These are phyloP conservation scores for Pipistrellus pygmaeus DNA, from an alignment of 2,797 vertebrate genomes.

Conservation along the genomic window DNA sequence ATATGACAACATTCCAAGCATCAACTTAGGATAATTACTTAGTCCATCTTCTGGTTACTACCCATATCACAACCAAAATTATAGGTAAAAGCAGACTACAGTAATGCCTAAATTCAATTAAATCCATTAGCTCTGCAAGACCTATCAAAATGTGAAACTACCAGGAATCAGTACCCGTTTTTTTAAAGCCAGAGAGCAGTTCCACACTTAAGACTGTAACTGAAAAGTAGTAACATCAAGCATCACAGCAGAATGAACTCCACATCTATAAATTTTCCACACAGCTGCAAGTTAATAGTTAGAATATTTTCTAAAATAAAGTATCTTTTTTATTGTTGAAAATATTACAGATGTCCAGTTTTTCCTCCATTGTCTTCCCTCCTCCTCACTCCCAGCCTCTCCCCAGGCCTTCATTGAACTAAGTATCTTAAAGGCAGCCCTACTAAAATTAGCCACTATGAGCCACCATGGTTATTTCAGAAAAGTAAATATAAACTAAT, in stretches of 20 bases:
- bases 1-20: constrained; percentile 43
- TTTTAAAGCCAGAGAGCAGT: not conserved
- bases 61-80: constrained; percentile 29
- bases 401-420: too few species aligned
- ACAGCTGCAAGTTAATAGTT: constrained; percentile 23
- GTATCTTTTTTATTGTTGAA: too few species aligned
- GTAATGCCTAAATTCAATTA: constrained; percentile 46
- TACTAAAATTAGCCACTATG: constrained; percentile 51
- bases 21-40: not conserved
- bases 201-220: not conserved
- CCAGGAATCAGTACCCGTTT: not conserved
- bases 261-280: not conserved
- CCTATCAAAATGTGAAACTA: not conserved
- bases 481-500: constrained; percentile 60
- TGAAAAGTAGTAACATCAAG: not conserved
- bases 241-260: not conserved
- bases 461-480: constrained; percentile 27
- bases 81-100: constrained; percentile 12
- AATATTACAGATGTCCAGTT: too few species aligned
- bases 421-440: not conserved
- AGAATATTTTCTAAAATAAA: constrained; percentile 5
- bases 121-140: constrained; percentile 30
- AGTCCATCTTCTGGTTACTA: not conserved
- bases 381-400: too few species aligned
- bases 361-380: too few species aligned